Conservation (phyloP, 1,140 invertebrate species). For the Anastrepha obliqua region DNA sequence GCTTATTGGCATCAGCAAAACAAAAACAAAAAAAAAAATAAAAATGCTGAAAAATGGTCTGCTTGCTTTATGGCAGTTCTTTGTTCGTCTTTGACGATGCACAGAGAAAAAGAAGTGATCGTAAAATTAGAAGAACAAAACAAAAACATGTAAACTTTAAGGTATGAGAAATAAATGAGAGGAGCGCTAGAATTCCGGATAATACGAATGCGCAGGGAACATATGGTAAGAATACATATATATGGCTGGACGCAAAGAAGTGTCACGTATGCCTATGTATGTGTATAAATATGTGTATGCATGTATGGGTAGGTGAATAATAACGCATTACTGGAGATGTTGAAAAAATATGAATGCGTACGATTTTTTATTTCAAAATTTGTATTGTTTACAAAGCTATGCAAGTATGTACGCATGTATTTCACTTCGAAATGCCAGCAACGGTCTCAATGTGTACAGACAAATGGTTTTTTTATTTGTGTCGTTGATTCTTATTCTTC, state of each 20-base stretch:
- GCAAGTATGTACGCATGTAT: neutral
- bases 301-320: too few relatives aligned
- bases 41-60: too few relatives aligned
- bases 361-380: neutral
- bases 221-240: neutral
- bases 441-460: neutral
- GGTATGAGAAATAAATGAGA: too few relatives aligned
- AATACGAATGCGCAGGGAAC: too few relatives aligned
- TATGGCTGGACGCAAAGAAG: neutral
- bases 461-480: too few relatives aligned
- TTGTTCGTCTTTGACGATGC: slow-evolving; percentile 50
- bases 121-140: slow-evolving; percentile 14
- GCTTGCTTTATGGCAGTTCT: slow-evolving; percentile 42
- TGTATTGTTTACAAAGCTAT: neutral
- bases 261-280: slow-evolving; percentile 39
- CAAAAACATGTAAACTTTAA: neutral
- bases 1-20: too few relatives aligned
- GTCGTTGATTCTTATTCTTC: neutral
- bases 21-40: too few relatives aligned
- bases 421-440: neutral
- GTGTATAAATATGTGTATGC: slow-evolving; percentile 19
- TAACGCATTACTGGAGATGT: too few relatives aligned
- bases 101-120: neutral
- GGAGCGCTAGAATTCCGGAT: too few relatives aligned
- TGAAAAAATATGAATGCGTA: too few relatives aligned